Evolutionary conservation across 2,888 invertebrate species (phyloP), one percentile per base, ranked within the genome.

Genomic region (Blastobasis adustella): DNA sequence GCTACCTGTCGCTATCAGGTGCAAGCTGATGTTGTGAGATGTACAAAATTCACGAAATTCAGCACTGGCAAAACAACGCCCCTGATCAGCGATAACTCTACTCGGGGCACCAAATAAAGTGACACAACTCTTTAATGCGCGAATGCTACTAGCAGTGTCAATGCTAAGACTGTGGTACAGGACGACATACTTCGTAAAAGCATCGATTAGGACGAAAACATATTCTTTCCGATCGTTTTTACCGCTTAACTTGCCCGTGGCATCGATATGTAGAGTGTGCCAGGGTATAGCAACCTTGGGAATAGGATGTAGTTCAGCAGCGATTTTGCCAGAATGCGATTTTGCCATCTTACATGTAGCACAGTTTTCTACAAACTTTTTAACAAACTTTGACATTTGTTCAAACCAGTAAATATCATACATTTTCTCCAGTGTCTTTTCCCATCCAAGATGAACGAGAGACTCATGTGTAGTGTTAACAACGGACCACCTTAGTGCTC

Each of bases 221-320:
- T 69, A 67, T 54, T 67, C 67, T 45, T 67, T 66, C 1, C n/a
- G n/a, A 43, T 62, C 55, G 37, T 47, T 66, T 47, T 65, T 68
- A 7, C 66, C 64, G 40, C 59, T 61, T 2, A 69, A 52, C 53
- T 64, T 67, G 8, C 65, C 62, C 6, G 58, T 56, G 2, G 57
- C 53, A 49, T 72, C 70, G 0, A 67, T 60, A 47, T 71, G 70
- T 6, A 70, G 10, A 1, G 67, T 71, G 49, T 71, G 69, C 65
- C 65, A 71, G 0, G 55, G 54, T n/a, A 57, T 55, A 4, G 47
- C 41, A 1, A 54, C 43, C 53, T 69, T 72, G 4, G 62, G 65
- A 7, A 70, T 71, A 0, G 69, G 61, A 45, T 71, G 68, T 1
- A 70, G 45, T 43, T 63, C 58, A 10, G 56, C 62, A 50, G 65